Base-by-base conservation (phyloP, 2,888 invertebrate species). In the Scaptomyza cyrtandrae region DNA sequence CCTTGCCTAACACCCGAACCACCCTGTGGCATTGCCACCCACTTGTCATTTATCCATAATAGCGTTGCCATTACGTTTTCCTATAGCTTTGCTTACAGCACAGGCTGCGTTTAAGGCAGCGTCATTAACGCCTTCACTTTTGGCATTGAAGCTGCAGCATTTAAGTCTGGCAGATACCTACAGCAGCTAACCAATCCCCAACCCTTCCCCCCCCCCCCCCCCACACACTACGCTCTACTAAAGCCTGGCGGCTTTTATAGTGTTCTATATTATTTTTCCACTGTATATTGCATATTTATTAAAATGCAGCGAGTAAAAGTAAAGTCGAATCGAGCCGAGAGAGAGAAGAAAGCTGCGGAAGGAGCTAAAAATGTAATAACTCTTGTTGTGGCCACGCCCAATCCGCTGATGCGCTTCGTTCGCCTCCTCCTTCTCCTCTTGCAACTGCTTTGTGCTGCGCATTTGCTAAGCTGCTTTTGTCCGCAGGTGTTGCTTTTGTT, bases 401-500 rank as follows among this genome's bases (percentile, higher is more conserved):
- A 64, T 66, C 58, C 78, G 49, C 7, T 53, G 52, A 50, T 61
- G 56, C 67, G 41, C 41, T 41, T 55, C 46, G 10, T 9, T 4
- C 35, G 0, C 35, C 13, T 3, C 2, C 35, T 33, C 10, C n/a
- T 2, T 35, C 58, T 68, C 63, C 63, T 70, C 63, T 65, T 64
- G 64, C 66, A 49, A 48, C 66, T 33, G 33, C 33, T 33, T 33
- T 14, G 57, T 43, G 54, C 57, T 74, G 45, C 46, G 69, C 69
- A 56, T 58, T 86, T 80, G 76, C 69, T 85, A 85, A 89, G 89
- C 89, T 64, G 89, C 82, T 85, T 87, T 89, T 71, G 88, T 87
- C 71, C 85, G 89, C 85, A 89, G 85, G 85, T 85, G 85, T 89
- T 89, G 79, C 89, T 70, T 68, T 85, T 86, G 89, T 89, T 86